phyloP scores from a whole-genome alignment of 2,888 invertebrate genomes.

The Gymnoscelis rufifasciata region DNA sequence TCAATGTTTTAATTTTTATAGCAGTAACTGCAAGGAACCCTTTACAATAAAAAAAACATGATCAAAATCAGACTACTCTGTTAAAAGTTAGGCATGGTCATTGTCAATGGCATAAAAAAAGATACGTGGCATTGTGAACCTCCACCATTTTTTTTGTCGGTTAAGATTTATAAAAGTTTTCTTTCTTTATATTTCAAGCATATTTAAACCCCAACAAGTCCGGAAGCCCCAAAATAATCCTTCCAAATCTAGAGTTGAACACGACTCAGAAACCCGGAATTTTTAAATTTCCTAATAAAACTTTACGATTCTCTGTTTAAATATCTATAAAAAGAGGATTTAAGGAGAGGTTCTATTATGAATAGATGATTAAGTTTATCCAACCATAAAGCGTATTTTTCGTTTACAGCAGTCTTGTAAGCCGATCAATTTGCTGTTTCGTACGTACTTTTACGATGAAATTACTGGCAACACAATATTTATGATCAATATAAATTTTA shows the following conservation, averaged over 20 bases:
- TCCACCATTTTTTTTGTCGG: too few relatives aligned
- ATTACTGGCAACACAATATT: slow-evolving; percentile 33
- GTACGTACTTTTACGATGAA: slow-evolving; percentile 33
- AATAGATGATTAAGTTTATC: slow-evolving; percentile 50
- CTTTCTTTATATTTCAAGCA: too few relatives aligned
- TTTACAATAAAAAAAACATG: too few relatives aligned
- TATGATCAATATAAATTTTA: slow-evolving; percentile 32
- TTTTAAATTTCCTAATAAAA: slow-evolving; percentile 45
- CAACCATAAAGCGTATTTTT: slow-evolving; percentile 45
- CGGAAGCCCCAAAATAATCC: slow-evolving; percentile 46
- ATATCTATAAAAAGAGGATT: slow-evolving; percentile 49
- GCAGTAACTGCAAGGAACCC: too few relatives aligned
- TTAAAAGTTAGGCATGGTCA: too few relatives aligned
- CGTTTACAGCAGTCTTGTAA: slow-evolving; percentile 35
- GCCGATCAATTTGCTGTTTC: slow-evolving; percentile 36
- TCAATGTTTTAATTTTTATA: too few relatives aligned
- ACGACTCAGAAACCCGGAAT: slow-evolving; percentile 40
- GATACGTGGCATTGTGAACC: too few relatives aligned
- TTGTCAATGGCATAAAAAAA: too few relatives aligned
- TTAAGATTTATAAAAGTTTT: too few relatives aligned
- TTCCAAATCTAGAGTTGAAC: slow-evolving; percentile 39
- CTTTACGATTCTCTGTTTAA: slow-evolving; percentile 56
- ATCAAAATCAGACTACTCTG: too few relatives aligned
- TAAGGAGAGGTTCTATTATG: slow-evolving; percentile 36
- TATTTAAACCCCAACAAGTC: neutral